Evolutionary conservation across 2,888 invertebrate species (phyloP).

Genomic region (Hololepta plana): DNA sequence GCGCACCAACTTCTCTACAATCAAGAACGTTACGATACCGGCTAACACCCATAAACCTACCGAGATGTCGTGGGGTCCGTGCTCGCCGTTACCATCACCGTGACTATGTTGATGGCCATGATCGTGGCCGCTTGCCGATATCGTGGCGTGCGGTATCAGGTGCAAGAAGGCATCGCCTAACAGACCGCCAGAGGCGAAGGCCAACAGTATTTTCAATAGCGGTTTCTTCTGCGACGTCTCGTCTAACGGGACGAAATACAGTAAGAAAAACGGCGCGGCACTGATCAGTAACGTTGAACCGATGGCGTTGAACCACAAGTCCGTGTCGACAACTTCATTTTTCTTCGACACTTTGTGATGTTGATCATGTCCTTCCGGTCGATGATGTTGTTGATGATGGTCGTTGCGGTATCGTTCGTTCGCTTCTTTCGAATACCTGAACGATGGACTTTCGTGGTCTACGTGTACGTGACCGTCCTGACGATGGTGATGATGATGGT

Average conservation of each 20-base stretch:
- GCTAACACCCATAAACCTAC: slow-evolving; percentile 89
- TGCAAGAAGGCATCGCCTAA: slow-evolving; percentile 98
- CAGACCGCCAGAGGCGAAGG: slow-evolving; percentile 89
- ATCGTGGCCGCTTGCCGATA: slow-evolving; percentile 28
- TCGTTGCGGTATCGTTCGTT: slow-evolving; percentile 20
- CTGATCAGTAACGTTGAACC: slow-evolving; percentile 87
- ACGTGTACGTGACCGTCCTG: too few species aligned
- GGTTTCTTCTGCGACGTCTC: slow-evolving; percentile 70
- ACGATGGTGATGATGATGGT: too few species aligned
- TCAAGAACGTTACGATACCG: slow-evolving; percentile 81
- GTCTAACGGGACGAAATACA: slow-evolving; percentile 86
- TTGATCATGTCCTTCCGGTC: slow-evolving; percentile 6
- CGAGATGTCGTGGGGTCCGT: slow-evolving; percentile 55
- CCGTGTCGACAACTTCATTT: slow-evolving; percentile 17
- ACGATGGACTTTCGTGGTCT: too few species aligned
- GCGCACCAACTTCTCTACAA: slow-evolving; percentile 84
- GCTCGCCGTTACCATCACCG: slow-evolving; percentile 29
- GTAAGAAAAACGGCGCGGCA: slow-evolving; percentile 81
- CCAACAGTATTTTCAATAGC: slow-evolving; percentile 72
- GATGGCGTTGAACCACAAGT: slow-evolving; percentile 64
- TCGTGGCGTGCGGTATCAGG: slow-evolving; percentile 89
- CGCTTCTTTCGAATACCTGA: slow-evolving; percentile 67
- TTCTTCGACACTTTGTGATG: slow-evolving; percentile 6
- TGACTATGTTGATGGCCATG: slow-evolving; percentile 32
- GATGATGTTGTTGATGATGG: slow-evolving; percentile 15